phyloP scores from a whole-genome alignment of 2,797 vertebrate genomes.

The Brachymystax lenok region DNA sequence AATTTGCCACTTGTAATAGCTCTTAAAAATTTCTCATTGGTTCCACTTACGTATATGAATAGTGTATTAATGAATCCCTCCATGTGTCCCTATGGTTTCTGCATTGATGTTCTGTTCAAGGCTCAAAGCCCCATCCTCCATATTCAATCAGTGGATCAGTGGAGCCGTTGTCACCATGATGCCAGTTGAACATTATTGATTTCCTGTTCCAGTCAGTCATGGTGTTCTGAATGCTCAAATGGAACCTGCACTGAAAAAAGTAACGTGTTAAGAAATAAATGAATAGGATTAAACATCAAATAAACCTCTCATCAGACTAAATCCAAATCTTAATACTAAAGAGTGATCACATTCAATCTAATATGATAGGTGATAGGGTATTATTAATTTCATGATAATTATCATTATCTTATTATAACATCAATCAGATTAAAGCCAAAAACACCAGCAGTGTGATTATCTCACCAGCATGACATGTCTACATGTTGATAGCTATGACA shows the following conservation, averaged over 20 bases:
- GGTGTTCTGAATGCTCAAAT: slow-evolving; percentile 37
- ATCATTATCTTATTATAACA: background rate
- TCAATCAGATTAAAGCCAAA: background rate
- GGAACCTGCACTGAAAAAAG: slow-evolving; percentile 26
- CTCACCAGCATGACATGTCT: background rate
- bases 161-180: slow-evolving; percentile 43
- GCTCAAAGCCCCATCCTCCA: slow-evolving; percentile 19
- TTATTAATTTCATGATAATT: background rate
- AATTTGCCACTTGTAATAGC: slow-evolving; percentile 37
- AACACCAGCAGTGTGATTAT: background rate
- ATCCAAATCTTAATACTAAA: background rate
- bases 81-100: slow-evolving; percentile 17
- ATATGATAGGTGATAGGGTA: background rate
- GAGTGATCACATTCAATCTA: background rate
- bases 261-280: slow-evolving; percentile 25
- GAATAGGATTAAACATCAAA: slow-evolving; percentile 18
- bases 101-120: slow-evolving; percentile 26
- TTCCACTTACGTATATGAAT: slow-evolving; percentile 10
- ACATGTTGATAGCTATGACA: slow-evolving; percentile 16
- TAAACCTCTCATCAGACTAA: background rate
- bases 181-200: slow-evolving; percentile 54
- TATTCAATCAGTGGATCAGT: slow-evolving; percentile 27
- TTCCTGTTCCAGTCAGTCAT: slow-evolving; percentile 40
- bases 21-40: slow-evolving; percentile 24
- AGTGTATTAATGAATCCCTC: background rate